phyloP scores from a whole-genome alignment of 2,888 invertebrate species.

The Drosophila austrosaltans region DNA sequence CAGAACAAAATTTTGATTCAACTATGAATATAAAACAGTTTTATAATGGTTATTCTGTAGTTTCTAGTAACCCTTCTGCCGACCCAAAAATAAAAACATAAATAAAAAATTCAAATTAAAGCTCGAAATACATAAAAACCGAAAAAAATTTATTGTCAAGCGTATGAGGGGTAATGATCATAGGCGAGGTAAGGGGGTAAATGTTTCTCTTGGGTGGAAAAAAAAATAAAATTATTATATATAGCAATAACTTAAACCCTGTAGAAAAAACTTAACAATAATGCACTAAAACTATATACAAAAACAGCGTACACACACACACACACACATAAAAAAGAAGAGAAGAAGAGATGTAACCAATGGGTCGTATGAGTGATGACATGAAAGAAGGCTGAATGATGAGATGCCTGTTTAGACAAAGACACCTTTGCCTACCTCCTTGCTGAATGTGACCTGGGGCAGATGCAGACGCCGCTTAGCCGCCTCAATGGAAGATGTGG shows the following conservation, averaged over 20 bases:
- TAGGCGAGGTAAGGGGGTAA: background rate
- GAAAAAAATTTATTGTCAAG: constrained; percentile 79
- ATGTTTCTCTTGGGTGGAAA: background rate
- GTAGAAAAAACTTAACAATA: constrained; percentile 62
- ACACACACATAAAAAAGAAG: constrained; percentile 24
- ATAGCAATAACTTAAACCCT: constrained; percentile 41
- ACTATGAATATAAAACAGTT: too few species aligned
- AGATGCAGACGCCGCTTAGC: constrained; percentile 87
- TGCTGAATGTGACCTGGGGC: constrained; percentile 93
- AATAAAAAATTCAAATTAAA: constrained; percentile 2
- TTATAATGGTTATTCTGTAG: too few species aligned
- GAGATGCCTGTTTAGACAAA: constrained; percentile 86
- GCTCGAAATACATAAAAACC: constrained; percentile 44
- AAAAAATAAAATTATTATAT: background rate
- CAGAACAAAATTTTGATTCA: too few species aligned
- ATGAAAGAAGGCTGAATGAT: background rate
- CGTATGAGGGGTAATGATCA: constrained; percentile 19
- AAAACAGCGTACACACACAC: constrained; percentile 10
- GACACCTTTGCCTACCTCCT: constrained; percentile 96
- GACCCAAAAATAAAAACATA: constrained; percentile 7
- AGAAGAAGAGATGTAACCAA: background rate
- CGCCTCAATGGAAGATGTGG: constrained; percentile 86
- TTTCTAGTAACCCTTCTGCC: background rate
- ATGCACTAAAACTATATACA: constrained; percentile 60
- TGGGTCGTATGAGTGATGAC: background rate